Conservation (phyloP, 1,140 invertebrate genomes). For the Dendroctonus ponderosae region DNA sequence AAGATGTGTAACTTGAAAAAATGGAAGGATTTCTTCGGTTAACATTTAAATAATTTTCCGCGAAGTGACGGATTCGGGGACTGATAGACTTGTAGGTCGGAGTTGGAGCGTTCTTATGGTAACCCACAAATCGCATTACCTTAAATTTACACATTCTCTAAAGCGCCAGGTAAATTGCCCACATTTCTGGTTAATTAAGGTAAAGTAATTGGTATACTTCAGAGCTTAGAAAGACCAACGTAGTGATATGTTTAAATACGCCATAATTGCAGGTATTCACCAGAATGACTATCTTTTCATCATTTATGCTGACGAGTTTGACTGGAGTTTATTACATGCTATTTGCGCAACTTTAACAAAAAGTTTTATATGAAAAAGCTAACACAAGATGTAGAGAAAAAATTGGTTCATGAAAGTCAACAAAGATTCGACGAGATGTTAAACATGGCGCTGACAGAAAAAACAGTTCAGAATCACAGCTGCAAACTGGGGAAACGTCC, state of each 20-base stretch:
- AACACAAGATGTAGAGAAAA: background rate
- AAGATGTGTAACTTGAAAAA: too few relatives aligned
- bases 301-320: too few relatives aligned
- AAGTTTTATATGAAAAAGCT: too few relatives aligned
- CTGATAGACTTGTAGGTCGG: too few relatives aligned
- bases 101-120: background rate
- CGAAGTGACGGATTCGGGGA: too few relatives aligned
- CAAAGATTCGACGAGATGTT: constrained; percentile 27
- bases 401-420: constrained; percentile 8
- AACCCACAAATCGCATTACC: background rate
- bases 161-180: background rate
- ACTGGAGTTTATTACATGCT: too few relatives aligned
- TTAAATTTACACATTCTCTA: background rate
- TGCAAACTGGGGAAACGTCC: constrained; percentile 44
- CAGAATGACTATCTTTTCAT: too few relatives aligned
- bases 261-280: too few relatives aligned
- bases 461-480: constrained; percentile 44
- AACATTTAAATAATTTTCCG: too few relatives aligned
- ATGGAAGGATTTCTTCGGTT: too few relatives aligned
- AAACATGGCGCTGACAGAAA: constrained; percentile 34
- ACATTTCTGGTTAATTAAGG: background rate
- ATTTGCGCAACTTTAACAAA: too few relatives aligned
- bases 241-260: background rate
- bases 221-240: background rate
- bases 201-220: background rate